These are phyloP conservation scores for Ceratina australensis DNA, from an alignment of 1,140 invertebrate species.

Conservation along the genomic window DNA sequence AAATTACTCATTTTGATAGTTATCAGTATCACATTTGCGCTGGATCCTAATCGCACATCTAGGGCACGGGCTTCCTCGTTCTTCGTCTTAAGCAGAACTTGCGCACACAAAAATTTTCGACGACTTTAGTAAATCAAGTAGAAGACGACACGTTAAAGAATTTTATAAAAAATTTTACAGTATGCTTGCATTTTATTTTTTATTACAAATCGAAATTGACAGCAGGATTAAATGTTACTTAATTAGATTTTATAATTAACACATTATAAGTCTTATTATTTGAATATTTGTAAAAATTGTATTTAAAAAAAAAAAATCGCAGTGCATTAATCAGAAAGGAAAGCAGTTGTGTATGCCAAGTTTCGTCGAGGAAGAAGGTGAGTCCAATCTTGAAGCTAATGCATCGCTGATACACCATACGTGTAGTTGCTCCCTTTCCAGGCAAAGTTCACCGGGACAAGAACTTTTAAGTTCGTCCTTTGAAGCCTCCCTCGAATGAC, in stretches of 20 bases:
- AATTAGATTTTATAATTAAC: no score
- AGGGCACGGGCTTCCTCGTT: constrained; percentile 55
- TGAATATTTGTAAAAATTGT: no score
- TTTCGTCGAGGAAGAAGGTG: background rate
- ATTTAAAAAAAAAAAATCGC: no score
- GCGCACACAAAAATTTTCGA: background rate
- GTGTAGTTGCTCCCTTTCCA: constrained; percentile 17
- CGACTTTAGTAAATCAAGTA: no score
- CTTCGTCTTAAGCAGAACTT: background rate
- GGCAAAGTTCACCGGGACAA: constrained; percentile 37
- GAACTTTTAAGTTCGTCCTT: constrained; percentile 26
- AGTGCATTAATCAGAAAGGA: background rate
- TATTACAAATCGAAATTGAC: no score
- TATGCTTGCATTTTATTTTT: no score
- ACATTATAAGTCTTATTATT: no score
- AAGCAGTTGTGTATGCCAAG: background rate
- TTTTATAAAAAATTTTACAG: no score
- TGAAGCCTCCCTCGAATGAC: constrained; percentile 24
- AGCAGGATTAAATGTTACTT: no score
- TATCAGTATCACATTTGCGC: constrained; percentile 42
- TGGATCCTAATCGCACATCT: constrained; percentile 39
- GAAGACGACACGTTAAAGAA: no score
- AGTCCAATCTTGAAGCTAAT: constrained; percentile 11
- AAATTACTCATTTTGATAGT: constrained; percentile 48
- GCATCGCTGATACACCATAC: constrained; percentile 33